Percentiles rank a stretch among this genome's conserved stretches.
Conservation (phyloP, 2,113 vertebrate genomes). For the Neomonachus schauinslandi region DNA sequence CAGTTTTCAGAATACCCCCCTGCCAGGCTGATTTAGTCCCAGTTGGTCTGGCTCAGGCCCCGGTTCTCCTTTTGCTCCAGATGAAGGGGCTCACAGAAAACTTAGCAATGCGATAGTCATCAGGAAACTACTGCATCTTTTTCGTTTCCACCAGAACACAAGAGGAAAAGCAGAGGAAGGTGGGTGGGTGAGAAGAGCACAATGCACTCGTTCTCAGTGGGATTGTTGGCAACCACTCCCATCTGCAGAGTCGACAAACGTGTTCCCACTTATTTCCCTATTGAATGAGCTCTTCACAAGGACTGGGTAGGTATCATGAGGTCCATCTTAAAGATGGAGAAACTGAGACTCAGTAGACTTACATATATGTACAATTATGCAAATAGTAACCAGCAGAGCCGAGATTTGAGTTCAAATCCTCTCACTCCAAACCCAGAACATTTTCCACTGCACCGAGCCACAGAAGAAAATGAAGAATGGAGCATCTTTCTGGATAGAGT, state of each 20-base stretch:
- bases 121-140: neutral
- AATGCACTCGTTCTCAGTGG: neutral
- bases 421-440: neutral
- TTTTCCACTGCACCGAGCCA: neutral
- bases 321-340: neutral
- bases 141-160: neutral
- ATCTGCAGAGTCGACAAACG: neutral
- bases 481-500: neutral
- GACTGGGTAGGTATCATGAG: neutral
- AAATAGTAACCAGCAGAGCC: neutral
- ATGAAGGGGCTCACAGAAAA: neutral
- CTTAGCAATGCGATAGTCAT: neutral
- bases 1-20: neutral
- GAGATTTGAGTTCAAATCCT: neutral
- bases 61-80: neutral
- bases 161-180: neutral
- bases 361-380: neutral
- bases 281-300: neutral
- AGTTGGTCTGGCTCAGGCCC: neutral
- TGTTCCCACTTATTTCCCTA: neutral
- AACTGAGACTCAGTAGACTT: neutral
- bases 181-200: neutral
- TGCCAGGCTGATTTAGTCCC: neutral
- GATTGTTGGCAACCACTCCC: neutral
- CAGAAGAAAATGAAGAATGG: neutral